Evolutionary conservation across 2,113 vertebrate species (phyloP).

Genomic region (Oenanthe oenanthe): DNA sequence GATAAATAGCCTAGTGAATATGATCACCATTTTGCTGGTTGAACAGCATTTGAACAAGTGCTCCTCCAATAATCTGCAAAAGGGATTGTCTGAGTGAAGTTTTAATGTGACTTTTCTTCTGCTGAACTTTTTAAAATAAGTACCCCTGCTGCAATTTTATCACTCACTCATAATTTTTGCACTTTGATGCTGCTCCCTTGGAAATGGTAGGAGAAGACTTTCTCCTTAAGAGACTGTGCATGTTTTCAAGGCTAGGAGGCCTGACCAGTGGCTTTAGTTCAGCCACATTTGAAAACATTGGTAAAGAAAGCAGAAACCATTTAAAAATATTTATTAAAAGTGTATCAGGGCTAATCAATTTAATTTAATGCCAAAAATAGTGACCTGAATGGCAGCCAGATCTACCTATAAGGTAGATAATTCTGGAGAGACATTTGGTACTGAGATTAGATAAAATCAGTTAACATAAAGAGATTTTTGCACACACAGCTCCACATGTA

Average conservation of each 20-base stretch:
- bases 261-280: neutral
- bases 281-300: neutral
- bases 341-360: slow-evolving; percentile 30
- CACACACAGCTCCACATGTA: neutral
- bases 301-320: neutral
- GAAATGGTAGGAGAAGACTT: neutral
- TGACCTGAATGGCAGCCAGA: slow-evolving; percentile 28
- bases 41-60: neutral
- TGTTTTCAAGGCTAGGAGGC: neutral
- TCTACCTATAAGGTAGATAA: neutral
- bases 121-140: neutral
- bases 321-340: neutral
- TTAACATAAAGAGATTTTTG: neutral
- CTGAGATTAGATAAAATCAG: neutral
- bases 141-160: neutral
- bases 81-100: neutral
- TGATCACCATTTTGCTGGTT: neutral
- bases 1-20: neutral
- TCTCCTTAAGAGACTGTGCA: neutral
- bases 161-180: neutral
- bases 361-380: slow-evolving; percentile 43
- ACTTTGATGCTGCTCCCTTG: neutral
- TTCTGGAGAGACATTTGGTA: neutral
- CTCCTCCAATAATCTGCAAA: neutral
- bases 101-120: neutral